Conservation (phyloP, 1,140 invertebrate species). For the Lethrus apterus region DNA sequence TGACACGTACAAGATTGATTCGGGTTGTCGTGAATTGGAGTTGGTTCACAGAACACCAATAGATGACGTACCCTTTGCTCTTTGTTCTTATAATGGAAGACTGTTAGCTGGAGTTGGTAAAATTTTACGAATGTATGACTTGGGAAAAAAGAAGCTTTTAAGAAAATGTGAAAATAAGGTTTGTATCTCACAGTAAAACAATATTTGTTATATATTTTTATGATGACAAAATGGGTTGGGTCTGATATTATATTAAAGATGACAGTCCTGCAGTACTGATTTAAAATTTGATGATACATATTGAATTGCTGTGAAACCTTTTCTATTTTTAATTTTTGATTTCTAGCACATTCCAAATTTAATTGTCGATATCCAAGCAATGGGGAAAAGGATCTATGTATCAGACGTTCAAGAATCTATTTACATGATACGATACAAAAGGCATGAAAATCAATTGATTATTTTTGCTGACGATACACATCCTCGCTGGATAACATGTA, state of each 20-base stretch:
- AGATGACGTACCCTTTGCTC: conserved; percentile 85
- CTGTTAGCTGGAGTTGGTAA: conserved; percentile 88
- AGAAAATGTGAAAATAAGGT: conserved; percentile 98
- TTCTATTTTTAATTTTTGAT: conserved; percentile 15
- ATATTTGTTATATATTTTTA: conserved; percentile 13
- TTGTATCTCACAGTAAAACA: conserved; percentile 22
- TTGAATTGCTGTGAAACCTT: not conserved
- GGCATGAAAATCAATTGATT: conserved; percentile 94
- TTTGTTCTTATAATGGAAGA: conserved; percentile 87
- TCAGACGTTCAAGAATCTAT: conserved; percentile 97
- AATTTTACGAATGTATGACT: conserved; percentile 88
- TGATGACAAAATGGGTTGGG: not conserved
- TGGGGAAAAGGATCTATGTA: conserved; percentile 90
- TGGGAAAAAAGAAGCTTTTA: conserved; percentile 94
- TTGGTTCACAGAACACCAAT: conserved; percentile 90
- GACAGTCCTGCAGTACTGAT: conserved; percentile 38
- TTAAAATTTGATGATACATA: not conserved
- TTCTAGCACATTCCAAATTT: conserved; percentile 87
- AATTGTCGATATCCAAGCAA: conserved; percentile 87
- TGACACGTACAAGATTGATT: conserved; percentile 76
- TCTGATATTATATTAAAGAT: conserved; percentile 15
- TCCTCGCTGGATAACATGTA: conserved; percentile 91
- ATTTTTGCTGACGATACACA: conserved; percentile 98
- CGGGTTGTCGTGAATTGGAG: conserved; percentile 72
- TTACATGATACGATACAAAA: conserved; percentile 92